Evolutionary conservation across 2,888 invertebrate species (phyloP).

Genomic region (Dryadula phaetusa): DNA sequence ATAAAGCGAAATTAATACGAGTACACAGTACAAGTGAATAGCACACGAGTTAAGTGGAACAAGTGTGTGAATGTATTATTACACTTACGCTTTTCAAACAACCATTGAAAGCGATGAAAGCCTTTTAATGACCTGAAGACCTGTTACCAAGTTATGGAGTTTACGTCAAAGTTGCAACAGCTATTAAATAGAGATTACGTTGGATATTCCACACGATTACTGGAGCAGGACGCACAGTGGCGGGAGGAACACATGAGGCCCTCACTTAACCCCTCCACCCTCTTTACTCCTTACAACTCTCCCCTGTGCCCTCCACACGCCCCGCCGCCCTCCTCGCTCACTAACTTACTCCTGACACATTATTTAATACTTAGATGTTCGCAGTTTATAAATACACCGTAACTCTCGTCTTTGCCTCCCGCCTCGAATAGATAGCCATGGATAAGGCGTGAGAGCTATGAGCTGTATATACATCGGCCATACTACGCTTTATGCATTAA

Average conservation of each 20-base stretch:
- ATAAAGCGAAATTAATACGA: not conserved
- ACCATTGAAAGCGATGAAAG: slow-evolving; percentile 12
- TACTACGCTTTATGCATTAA: not conserved
- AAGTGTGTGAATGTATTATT: slow-evolving; percentile 2
- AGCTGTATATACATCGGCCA: too few relatives aligned
- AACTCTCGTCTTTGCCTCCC: not conserved
- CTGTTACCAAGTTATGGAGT: slow-evolving; percentile 19
- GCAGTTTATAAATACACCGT: slow-evolving; percentile 16
- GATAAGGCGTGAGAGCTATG: not conserved
- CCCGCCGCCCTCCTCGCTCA: not conserved
- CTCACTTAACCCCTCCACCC: not conserved
- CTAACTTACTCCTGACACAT: slow-evolving; percentile 15
- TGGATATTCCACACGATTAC: slow-evolving; percentile 17
- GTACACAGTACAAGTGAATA: not conserved
- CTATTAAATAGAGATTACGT: slow-evolving; percentile 27
- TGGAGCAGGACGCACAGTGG: slow-evolving; percentile 8
- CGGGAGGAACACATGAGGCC: not conserved
- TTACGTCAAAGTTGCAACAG: slow-evolving; percentile 21
- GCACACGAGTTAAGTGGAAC: not conserved
- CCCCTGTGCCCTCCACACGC: not conserved
- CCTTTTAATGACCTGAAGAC: slow-evolving; percentile 15
- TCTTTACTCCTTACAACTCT: not conserved
- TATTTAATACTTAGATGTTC: slow-evolving; percentile 22
- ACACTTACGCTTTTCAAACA: slow-evolving; percentile 10
- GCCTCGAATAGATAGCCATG: not conserved